These are phyloP conservation scores for Crotalus viridis DNA, from an alignment of 2,113 vertebrate species.

Conservation along the genomic window DNA sequence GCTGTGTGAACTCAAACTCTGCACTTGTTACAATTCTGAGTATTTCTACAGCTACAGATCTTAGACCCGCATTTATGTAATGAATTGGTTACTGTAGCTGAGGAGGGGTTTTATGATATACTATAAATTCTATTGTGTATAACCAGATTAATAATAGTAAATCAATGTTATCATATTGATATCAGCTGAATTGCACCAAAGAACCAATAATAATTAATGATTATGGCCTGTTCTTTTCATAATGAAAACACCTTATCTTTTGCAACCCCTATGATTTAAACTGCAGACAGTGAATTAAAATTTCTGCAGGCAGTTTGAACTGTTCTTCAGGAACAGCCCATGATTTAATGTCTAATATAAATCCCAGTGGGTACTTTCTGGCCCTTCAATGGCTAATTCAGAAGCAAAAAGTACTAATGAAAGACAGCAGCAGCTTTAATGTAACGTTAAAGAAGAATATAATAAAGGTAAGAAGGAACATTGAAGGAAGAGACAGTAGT, in stretches of 20 bases:
- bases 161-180: conserved; percentile 10
- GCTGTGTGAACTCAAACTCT: neutral
- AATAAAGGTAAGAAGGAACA: neutral
- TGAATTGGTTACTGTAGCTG: neutral
- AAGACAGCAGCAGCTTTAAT: neutral
- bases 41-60: neutral
- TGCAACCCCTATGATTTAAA: neutral
- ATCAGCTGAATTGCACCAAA: neutral
- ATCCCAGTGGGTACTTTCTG: neutral
- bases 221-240: neutral
- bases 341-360: neutral
- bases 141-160: conserved; percentile 9
- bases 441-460: neutral
- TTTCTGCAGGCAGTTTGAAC: neutral
- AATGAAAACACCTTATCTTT: conserved; percentile 2
- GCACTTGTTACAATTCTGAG: neutral
- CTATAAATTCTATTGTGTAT: conserved; percentile 19
- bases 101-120: neutral
- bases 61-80: neutral
- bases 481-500: neutral
- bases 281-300: neutral
- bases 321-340: neutral
- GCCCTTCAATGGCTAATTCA: neutral
- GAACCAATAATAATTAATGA: conserved; percentile 31
- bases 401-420: neutral